These are phyloP conservation scores for Leptinotarsa tumamoca DNA, from an alignment of 2,888 invertebrate species.

Conservation along the genomic window DNA sequence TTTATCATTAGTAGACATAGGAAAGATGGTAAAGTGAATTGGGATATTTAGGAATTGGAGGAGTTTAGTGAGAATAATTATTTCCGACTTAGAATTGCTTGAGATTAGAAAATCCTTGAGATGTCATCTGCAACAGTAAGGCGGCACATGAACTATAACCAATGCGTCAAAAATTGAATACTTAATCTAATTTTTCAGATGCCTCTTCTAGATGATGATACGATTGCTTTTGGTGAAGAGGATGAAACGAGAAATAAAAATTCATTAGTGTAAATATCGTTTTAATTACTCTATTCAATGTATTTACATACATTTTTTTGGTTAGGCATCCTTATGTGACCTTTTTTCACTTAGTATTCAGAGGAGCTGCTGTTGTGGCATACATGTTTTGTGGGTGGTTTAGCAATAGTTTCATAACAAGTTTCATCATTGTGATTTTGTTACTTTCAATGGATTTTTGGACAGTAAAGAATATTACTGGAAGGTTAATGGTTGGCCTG, in stretches of 20 bases:
- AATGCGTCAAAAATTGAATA: background rate
- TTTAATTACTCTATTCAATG: background rate
- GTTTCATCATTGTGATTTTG: constrained; percentile 90
- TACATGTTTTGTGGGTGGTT: constrained; percentile 94
- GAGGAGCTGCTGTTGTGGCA: constrained; percentile 83
- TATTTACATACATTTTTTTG: constrained; percentile 56
- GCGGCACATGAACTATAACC: constrained; percentile 18
- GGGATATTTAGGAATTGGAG: too few relatives aligned
- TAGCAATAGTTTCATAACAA: constrained; percentile 93
- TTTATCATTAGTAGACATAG: too few relatives aligned
- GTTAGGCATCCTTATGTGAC: constrained; percentile 92
- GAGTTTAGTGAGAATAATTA: too few relatives aligned
- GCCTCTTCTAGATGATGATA: constrained; percentile 88
- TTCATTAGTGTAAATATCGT: constrained; percentile 54
- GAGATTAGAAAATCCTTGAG: background rate
- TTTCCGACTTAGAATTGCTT: background rate
- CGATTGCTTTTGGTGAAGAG: constrained; percentile 88
- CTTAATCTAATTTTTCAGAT: constrained; percentile 71
- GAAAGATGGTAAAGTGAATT: too few relatives aligned
- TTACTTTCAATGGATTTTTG: constrained; percentile 98
- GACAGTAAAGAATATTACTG: constrained; percentile 98
- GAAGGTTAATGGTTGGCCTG: constrained; percentile 92
- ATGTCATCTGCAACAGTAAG: constrained; percentile 50
- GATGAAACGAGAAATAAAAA: constrained; percentile 65
- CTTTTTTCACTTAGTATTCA: constrained; percentile 91